Conservation (phyloP, 37 sponge, comb jelly and placozoan species). For the Theonella swinhoei region DNA sequence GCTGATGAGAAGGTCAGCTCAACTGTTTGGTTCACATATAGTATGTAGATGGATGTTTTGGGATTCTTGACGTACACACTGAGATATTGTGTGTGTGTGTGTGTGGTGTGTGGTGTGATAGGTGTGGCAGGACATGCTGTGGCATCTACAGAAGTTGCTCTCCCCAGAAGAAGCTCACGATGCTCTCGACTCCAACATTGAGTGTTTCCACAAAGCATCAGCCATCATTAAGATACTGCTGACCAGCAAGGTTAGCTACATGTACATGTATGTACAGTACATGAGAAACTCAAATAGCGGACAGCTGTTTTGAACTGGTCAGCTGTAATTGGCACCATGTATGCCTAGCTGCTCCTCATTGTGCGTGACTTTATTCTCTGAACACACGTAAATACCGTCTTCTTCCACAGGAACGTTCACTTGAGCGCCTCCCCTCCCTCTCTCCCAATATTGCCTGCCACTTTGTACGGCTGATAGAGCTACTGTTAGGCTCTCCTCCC, state of each 20-base stretch:
- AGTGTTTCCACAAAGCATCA: slow-evolving; percentile 27
- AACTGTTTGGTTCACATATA: background rate
- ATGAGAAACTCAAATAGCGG: too few relatives aligned
- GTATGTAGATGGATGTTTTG: too few relatives aligned
- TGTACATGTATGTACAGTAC: too few relatives aligned
- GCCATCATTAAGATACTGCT: slow-evolving; percentile 60
- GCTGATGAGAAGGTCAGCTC: slow-evolving; percentile 25
- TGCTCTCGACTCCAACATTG: slow-evolving; percentile 21
- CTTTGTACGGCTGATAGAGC: slow-evolving; percentile 59
- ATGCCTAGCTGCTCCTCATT: too few relatives aligned
- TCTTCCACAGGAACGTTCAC: slow-evolving; percentile 56
- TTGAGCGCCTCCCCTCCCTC: slow-evolving; percentile 53
- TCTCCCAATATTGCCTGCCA: slow-evolving; percentile 39
- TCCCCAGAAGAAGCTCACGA: background rate
- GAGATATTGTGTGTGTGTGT: background rate
- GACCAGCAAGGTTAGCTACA: slow-evolving; percentile 67
- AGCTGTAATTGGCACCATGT: too few relatives aligned
- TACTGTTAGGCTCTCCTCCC: slow-evolving; percentile 62
- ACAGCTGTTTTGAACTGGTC: too few relatives aligned
- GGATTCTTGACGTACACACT: too few relatives aligned
- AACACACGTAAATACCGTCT: too few relatives aligned
- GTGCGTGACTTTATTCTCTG: too few relatives aligned
- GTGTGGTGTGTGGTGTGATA: background rate
- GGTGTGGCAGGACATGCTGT: slow-evolving; percentile 59
- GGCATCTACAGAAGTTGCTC: slow-evolving; percentile 55